Conservation (phyloP, 2,888 invertebrate genomes). For the Endotricha flammealis region DNA sequence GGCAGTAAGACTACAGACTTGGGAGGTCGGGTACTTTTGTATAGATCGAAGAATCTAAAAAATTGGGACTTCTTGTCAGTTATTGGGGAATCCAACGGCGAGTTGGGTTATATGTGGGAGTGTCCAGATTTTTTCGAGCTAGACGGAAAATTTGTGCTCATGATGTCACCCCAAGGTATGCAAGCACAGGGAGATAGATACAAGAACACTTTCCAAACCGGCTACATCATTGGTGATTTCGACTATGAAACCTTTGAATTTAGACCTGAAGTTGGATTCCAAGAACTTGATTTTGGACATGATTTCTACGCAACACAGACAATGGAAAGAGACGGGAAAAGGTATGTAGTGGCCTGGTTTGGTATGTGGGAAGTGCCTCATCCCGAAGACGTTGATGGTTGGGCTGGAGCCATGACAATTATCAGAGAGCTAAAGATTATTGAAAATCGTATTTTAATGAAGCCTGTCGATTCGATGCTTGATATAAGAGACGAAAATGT, state of each 20-base stretch:
- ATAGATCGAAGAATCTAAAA: slow-evolving; percentile 55
- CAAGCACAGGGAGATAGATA: slow-evolving; percentile 56
- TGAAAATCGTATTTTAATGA: slow-evolving; percentile 49
- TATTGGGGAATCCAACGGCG: slow-evolving; percentile 53
- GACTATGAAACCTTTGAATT: slow-evolving; percentile 59
- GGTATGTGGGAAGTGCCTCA: slow-evolving; percentile 61
- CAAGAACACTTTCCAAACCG: slow-evolving; percentile 57
- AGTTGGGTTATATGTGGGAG: slow-evolving; percentile 71
- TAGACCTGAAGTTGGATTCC: slow-evolving; percentile 47
- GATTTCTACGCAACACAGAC: slow-evolving; percentile 72
- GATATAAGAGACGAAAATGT: slow-evolving; percentile 37
- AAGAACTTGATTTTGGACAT: slow-evolving; percentile 66
- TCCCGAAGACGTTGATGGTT: slow-evolving; percentile 59
- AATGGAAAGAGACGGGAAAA: slow-evolving; percentile 46
- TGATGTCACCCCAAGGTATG: slow-evolving; percentile 68
- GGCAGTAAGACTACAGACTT: slow-evolving; percentile 55
- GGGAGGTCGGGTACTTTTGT: slow-evolving; percentile 56
- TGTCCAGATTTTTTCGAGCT: slow-evolving; percentile 74
- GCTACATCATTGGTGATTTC: slow-evolving; percentile 65
- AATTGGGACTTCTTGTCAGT: slow-evolving; percentile 57
- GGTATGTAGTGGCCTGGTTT: slow-evolving; percentile 63
- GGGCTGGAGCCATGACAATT: slow-evolving; percentile 65
- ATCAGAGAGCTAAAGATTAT: slow-evolving; percentile 50
- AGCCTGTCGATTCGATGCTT: slow-evolving; percentile 46
- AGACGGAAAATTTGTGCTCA: slow-evolving; percentile 55